These are phyloP conservation scores for Hyppa rectilinea DNA, from an alignment of 2,888 invertebrate species.

Conservation along the genomic window DNA sequence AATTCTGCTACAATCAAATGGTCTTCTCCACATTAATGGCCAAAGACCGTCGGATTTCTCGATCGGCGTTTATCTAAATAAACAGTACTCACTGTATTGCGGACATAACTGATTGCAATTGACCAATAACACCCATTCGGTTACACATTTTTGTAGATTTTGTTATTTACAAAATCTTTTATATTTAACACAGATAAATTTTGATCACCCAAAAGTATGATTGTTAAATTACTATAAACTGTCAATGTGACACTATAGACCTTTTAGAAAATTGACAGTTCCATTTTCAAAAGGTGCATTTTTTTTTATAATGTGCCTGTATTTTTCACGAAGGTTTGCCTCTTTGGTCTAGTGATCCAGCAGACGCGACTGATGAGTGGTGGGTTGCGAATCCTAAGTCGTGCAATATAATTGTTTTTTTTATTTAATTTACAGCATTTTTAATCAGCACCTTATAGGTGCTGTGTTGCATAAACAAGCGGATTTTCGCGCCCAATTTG, in stretches of 20 bases:
- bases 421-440: neutral
- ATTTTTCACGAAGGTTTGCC: neutral
- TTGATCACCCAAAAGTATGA: constrained; percentile 34
- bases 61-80: neutral
- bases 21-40: neutral
- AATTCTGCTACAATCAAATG: neutral
- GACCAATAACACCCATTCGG: constrained; percentile 81
- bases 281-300: constrained; percentile 42
- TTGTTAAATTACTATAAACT: constrained; percentile 1
- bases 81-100: constrained; percentile 78
- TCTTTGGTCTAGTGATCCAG: neutral
- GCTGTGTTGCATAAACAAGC: too few relatives aligned
- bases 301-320: neutral
- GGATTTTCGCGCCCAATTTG: too few relatives aligned
- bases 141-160: constrained; percentile 81
- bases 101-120: constrained; percentile 83
- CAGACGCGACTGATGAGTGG: neutral
- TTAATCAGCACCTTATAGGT: too few relatives aligned
- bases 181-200: constrained; percentile 40
- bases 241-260: constrained; percentile 17
- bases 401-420: neutral
- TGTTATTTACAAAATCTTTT: neutral
- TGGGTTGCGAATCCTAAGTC: neutral
- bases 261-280: constrained; percentile 30
- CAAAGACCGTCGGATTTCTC: neutral